Evolutionary conservation across 2,888 invertebrate species (phyloP), one percentile per base, ranked within the genome.

Genomic region (Calameuta pallipes): DNA sequence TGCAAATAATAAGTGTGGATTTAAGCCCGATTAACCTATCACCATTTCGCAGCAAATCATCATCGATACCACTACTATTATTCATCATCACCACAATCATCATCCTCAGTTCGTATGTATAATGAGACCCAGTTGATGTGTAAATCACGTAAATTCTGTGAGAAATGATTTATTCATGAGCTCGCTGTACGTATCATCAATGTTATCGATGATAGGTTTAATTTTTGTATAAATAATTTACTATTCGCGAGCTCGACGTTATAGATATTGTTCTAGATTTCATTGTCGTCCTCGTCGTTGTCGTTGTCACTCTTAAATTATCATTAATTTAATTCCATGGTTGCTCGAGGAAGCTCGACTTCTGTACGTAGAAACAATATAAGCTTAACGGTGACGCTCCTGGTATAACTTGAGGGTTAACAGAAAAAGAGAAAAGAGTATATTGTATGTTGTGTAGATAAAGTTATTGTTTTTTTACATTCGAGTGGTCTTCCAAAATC

Each of bases 151-250:
- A 6, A 56, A 56, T 56, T 23, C 23, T 23, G 41, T 23, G 23
- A 56, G 6, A 41, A 41, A 15, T 6, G 13, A 56, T 23, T 56
- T 23, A 56, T 56, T 56, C 23, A 56, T 23, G 41, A 81, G 83
- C 81, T 82, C 75, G 80, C 74, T 74, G 81, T 75, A 82, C 80
- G 79, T 82, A 81, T 56, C 41, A 9, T 56, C 41, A 23, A 23
- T 23, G 23, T 56, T 56, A 56, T 23, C 41, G 41, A 56, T 56
- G 41, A 56, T 56, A 56, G 9, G 23, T 23, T 56, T 56, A 56
- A 56, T 56, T 56, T 56, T 56, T 56, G 41, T 56, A 56, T 56
- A 56, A 56, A 56, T 56, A 56, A 56, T 56, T 56, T 56, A 23
- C 41, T 56, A 23, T 6, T 23, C 41, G 41, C 41, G 41, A 56